Base-by-base conservation (phyloP, 2,888 invertebrate species). In the Hypomecis punctinalis region DNA sequence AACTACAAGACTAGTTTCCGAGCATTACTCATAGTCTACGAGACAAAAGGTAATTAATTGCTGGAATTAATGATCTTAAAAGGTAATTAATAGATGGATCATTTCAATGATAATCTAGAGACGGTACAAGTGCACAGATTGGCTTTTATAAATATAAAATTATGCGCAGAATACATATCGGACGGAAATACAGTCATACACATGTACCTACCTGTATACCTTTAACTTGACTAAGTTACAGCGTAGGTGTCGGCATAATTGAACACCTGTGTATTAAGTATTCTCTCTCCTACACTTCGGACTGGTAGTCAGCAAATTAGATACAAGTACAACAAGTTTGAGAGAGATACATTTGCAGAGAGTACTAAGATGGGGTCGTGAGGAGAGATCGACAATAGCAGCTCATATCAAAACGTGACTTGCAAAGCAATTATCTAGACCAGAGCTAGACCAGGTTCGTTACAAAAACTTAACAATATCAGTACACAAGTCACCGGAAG, bases 1-100 rank as follows among this genome's bases (percentile, higher is more conserved):
- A 82, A 83, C 76, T 82, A 75, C 80, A 76, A 76, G 73, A 80
- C 72, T 66, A 77, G 76, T 80, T 80, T 80, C 66, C 68, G 74
- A 63, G 72, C 71, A 80, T 80, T 81, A 77, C 72, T 78, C 76
- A 80, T 64, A 73, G 65, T 71, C 63, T 65, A 61, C n/a, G 62
- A 68, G 64, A 69, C 66, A 66, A 69, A 66, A 61, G 53, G 51
- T 40, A 45, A 58, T 63, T 66, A 56, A 63, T 52, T 57, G 47
- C 48, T 53, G 23, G 54, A 45, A 60, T 58, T 35, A 55, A 52
- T 37, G 37, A 9, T 39, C 6, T 39, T 5, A 8, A 39, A 8
- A 39, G 39, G 9, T 39, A 39, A 23, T 23, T 23, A 23, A 23
- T 23, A 23, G 23, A 23, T 23, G 23, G 23, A 23, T 3, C 23